Base-by-base conservation (phyloP, 2,797 vertebrate species). In the Galago senegalensis region DNA sequence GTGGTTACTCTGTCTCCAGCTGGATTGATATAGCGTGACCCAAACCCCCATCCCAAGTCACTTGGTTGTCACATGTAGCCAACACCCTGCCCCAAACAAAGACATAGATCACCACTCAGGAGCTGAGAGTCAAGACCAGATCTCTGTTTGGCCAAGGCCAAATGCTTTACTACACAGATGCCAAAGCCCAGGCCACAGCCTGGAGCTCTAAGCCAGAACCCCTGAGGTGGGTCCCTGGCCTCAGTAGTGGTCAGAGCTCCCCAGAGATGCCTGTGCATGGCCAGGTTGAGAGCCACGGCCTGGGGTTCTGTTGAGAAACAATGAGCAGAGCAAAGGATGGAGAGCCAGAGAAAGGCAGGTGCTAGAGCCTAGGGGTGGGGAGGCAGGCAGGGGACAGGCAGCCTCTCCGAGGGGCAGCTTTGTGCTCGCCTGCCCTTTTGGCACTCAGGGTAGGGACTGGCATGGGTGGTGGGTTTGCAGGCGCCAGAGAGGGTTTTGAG, bases 321-420 rank as follows among this genome's bases (percentile, higher is more conserved):
- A 3, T 25, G 11, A 46, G 75, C 12, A 11, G 61, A 11, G 14
- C 13, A 25, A 20, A 12, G 43, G 49, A 25, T 1, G 6, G 72
- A 17, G 23, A 1, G 53, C 18, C 10, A 16, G 4, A 31, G 10
- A 7, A 2, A 5, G 10, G 40, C 0, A 0, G 16, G 3, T 2
- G 13, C 9, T 1, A 40, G 37, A 8, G 37, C 29, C 12, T 1
- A 17, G 29, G 63, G 63, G 21, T 25, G 12, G 23, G 37, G 12
- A 3, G 11, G 20, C 18, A 20, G 56, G 56, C 56, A 21, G 56
- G 56, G 69, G 20, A 76, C n/a, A 53, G 60, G 18, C 25, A 7
- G 17, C 25, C 16, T 75, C 72, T 70, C 14, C 58, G 34, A 49
- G 40, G 37, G 43, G 29, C 40, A 58, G 23, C 60, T 25, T 0